Evolutionary conservation across 2,797 vertebrate genomes (phyloP).

Genomic region (Xenentodon cancila): DNA sequence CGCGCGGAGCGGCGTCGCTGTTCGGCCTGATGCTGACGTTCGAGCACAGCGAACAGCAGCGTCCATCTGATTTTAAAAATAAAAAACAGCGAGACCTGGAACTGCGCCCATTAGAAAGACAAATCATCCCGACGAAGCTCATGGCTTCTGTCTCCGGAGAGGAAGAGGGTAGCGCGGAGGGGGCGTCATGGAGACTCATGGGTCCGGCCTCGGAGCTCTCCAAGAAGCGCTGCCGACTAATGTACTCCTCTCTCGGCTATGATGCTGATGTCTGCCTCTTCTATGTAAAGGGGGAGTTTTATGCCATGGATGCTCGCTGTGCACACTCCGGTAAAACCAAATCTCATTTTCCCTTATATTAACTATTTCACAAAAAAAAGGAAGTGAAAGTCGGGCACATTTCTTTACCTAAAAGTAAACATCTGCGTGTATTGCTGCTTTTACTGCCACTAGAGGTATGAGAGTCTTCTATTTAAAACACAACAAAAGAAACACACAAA

Average conservation of each 20-base stretch:
- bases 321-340: slow-evolving; percentile 74
- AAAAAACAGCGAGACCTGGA: neutral
- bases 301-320: slow-evolving; percentile 84
- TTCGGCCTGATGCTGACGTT: slow-evolving; percentile 19
- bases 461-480: too few species aligned
- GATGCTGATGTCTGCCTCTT: slow-evolving; percentile 79
- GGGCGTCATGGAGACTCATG: slow-evolving; percentile 73
- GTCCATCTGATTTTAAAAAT: neutral
- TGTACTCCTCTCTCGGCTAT: slow-evolving; percentile 75
- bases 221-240: slow-evolving; percentile 72
- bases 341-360: neutral
- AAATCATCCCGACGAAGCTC: slow-evolving; percentile 10
- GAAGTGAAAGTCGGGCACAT: too few species aligned
- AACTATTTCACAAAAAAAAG: neutral
- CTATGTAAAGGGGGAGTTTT: slow-evolving; percentile 76
- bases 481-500: neutral
- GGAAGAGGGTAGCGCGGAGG: slow-evolving; percentile 43
- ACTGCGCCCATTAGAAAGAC: slow-evolving; percentile 31
- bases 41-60: slow-evolving; percentile 10
- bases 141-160: slow-evolving; percentile 73
- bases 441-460: neutral
- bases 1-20: slow-evolving; percentile 7
- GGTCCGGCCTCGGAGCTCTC: slow-evolving; percentile 76
- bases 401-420: neutral
- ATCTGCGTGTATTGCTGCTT: neutral